These are phyloP conservation scores for Cepaea nemoralis DNA, from an alignment of 1,140 invertebrate genomes.

Conservation along the genomic window DNA sequence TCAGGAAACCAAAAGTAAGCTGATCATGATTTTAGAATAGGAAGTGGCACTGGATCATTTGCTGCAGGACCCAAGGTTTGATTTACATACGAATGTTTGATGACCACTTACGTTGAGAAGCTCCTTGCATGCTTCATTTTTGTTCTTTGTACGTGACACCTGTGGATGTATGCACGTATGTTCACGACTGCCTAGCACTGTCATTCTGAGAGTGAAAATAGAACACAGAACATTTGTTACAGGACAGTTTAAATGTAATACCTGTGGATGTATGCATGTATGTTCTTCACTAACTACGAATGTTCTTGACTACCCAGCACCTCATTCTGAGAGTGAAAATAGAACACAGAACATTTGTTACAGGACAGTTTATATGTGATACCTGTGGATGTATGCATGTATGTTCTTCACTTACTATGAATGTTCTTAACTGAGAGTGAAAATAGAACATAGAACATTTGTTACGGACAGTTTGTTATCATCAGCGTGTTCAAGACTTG, in stretches of 20 bases:
- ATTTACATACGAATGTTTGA: too few species aligned
- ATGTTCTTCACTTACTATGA: too few species aligned
- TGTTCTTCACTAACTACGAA: too few species aligned
- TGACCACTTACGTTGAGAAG: constrained; percentile 72
- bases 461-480: too few species aligned
- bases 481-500: too few species aligned
- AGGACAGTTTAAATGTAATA: constrained; percentile 70
- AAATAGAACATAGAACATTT: background rate
- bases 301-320: constrained; percentile 83
- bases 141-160: constrained; percentile 74
- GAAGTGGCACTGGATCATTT: too few species aligned
- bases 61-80: too few species aligned
- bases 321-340: constrained; percentile 75
- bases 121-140: constrained; percentile 81
- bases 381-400: constrained; percentile 81
- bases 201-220: constrained; percentile 76
- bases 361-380: constrained; percentile 66
- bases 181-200: constrained; percentile 82
- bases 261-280: constrained; percentile 80
- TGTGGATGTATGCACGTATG: constrained; percentile 81
- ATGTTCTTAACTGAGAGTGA: constrained; percentile 77
- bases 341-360: background rate
- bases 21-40: too few species aligned
- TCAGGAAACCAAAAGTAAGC: too few species aligned
- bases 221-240: background rate